These are phyloP conservation scores for Gymnodraco acuticeps DNA, from an alignment of 2,797 vertebrate species.

Conservation along the genomic window DNA sequence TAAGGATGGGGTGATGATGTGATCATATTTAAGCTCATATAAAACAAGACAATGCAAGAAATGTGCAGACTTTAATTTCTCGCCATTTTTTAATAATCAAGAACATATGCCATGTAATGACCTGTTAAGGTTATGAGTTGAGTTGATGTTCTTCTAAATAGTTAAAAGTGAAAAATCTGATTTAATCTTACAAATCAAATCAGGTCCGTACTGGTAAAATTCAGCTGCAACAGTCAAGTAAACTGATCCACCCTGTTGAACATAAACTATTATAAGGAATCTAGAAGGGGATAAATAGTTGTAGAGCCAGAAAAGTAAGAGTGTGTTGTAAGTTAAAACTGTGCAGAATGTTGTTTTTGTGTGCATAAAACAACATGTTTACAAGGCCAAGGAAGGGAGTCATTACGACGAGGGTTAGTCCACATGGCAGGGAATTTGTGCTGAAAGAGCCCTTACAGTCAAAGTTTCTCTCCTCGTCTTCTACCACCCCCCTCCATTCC, in stretches of 20 bases:
- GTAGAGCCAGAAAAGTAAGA: neutral
- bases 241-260: no score
- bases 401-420: neutral
- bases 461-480: conserved; percentile 20
- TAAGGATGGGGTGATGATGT: no score
- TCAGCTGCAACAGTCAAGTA: no score
- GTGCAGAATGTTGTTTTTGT: conserved; percentile 10
- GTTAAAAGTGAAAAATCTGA: no score
- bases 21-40: no score
- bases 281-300: neutral
- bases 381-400: neutral
- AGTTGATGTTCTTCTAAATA: neutral
- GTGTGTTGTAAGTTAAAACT: no score
- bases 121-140: neutral
- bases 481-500: neutral
- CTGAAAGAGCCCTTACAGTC: conserved; percentile 18
- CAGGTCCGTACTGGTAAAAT: no score
- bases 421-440: conserved; percentile 20
- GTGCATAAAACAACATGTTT: conserved; percentile 21
- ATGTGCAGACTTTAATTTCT: neutral
- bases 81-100: neutral
- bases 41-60: neutral
- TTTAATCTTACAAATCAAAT: no score
- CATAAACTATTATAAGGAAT: no score
- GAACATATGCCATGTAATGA: neutral